Evolutionary conservation across 23 tunicate species (phyloP), one percentile per base, ranked within the genome.

Genomic region (Trididemnum clinides): DNA sequence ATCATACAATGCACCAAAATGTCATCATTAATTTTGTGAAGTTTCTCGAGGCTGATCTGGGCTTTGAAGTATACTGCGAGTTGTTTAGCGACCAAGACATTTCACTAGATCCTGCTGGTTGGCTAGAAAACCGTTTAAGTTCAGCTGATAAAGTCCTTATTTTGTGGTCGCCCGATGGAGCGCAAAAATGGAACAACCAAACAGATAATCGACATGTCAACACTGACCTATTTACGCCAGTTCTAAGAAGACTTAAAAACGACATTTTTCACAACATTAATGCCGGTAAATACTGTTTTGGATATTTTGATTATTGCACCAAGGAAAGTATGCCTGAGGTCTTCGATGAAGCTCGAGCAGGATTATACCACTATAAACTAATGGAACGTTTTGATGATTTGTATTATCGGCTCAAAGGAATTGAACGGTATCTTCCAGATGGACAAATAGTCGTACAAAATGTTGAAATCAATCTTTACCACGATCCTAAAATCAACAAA

Each of bases 1-100:
- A 91, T 27, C 87, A 86, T 59, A 28, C 71, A 36, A 50, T 80
- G 22, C 96, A 91, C 58, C 74, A 28, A 50, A 75, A 91, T 2
- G 80, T 75, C 1, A 64, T 91, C 10, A 38, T 80, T 4, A 70
- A 77, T 71, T 91, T 91, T 82, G 84, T 86, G 30, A 57, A 81
- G 4, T 91, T 80, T 82, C 86, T 91, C 7, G 71, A 86, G 28
- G 64, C 59, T n/a, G 96, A 91, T 75, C 72, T 91, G 10, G 96
- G 90, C 23, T 88, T 91, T 50, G 71, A 72, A 28, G 96, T 91
- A 0, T 33, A 64, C 33, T 77, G 72, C 27, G 90, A 86, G 44
- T 64, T 77, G 10, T 78, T 78, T 28, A 59, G 64, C 63, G 39
- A 32, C 18, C 33, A 77, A 0, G 77, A 54, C 1, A 44, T 64